phyloP scores from a whole-genome alignment of 2,113 vertebrate species.

The Elanus axillaris region DNA sequence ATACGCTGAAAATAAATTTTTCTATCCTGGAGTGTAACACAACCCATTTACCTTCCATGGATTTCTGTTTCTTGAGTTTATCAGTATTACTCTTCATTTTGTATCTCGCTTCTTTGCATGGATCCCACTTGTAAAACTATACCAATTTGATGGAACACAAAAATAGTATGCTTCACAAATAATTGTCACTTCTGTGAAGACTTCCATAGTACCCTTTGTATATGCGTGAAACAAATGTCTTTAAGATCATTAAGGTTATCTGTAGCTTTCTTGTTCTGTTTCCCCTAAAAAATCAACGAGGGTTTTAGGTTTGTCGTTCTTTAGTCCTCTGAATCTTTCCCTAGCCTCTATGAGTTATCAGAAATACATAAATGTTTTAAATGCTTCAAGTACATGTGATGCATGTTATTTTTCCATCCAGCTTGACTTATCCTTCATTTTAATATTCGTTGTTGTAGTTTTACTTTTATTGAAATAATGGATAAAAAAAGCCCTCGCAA shows the following conservation, averaged over 20 bases:
- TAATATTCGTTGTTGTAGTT: not conserved
- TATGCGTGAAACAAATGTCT: not conserved
- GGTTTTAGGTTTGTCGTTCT: not conserved
- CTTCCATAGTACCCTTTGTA: not conserved
- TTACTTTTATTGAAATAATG: not conserved
- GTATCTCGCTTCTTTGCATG: not conserved
- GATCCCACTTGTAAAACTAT: not conserved
- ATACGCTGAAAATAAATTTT: not conserved
- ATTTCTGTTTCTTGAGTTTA: not conserved
- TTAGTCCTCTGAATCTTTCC: not conserved
- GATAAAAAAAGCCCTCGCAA: not conserved
- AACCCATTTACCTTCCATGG: not conserved
- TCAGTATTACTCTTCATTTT: not conserved
- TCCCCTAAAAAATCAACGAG: not conserved
- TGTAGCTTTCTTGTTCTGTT: not conserved
- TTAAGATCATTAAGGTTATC: not conserved
- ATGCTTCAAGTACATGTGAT: not conserved
- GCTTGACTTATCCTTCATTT: not conserved
- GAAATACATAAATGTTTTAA: not conserved
- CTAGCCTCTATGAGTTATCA: not conserved
- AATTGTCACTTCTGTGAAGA: not conserved
- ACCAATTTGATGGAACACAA: not conserved
- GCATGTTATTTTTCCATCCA: not conserved
- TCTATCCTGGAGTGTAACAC: not conserved
- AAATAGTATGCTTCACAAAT: not conserved